phyloP scores from a whole-genome alignment of 2,888 invertebrate genomes.

The Caradrina clavipalpis region DNA sequence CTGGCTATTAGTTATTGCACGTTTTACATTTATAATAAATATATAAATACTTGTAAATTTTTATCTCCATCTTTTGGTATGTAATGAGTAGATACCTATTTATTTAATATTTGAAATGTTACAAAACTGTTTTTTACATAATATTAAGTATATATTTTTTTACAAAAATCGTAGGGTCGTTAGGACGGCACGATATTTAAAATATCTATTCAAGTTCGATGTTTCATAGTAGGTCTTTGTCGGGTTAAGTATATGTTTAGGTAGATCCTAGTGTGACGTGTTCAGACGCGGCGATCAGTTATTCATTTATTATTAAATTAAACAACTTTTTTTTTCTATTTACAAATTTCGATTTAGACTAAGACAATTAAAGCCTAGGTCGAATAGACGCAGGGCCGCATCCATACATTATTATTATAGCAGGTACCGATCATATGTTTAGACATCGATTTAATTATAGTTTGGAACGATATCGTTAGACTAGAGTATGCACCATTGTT shows the following conservation, averaged over 20 bases:
- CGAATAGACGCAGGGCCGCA: conserved; percentile 90
- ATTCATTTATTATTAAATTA: conserved; percentile 74
- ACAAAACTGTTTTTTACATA: conserved; percentile 89
- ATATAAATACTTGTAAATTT: conserved; percentile 91
- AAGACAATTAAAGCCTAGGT: conserved; percentile 90
- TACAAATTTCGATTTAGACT: conserved; percentile 90
- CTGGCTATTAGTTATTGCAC: conserved; percentile 91
- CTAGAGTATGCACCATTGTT: conserved; percentile 87
- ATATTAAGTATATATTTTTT: conserved; percentile 86
- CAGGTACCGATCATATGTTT: conserved; percentile 89
- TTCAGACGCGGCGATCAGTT: conserved; percentile 76
- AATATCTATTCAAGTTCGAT: conserved; percentile 90
- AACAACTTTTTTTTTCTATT: conserved; percentile 85
- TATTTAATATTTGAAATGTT: conserved; percentile 88
- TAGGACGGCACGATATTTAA: conserved; percentile 90
- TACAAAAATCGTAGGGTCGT: conserved; percentile 91
- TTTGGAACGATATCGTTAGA: conserved; percentile 82
- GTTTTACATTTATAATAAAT: conserved; percentile 91
- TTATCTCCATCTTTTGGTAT: conserved; percentile 89
- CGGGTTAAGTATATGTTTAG: conserved; percentile 71
- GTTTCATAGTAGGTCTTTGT: conserved; percentile 87
- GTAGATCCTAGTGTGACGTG: conserved; percentile 68
- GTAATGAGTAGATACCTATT: conserved; percentile 87
- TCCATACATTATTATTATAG: conserved; percentile 89
- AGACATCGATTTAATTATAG: conserved; percentile 77